Evolutionary conservation across 2,888 invertebrate genomes (phyloP).

Genomic region (Stenolophus ochropezus): DNA sequence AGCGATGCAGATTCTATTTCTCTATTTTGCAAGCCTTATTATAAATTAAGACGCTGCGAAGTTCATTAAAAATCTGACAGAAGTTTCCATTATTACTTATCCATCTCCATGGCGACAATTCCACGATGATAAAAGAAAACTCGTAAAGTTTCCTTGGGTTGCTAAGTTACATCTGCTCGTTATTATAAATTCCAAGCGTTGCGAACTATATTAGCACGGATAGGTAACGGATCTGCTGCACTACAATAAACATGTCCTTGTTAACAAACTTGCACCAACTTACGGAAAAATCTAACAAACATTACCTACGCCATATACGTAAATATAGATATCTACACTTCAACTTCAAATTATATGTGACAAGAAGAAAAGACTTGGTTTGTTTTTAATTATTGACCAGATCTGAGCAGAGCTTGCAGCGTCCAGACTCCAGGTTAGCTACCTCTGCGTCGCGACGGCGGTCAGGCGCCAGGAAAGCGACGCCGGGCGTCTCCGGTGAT

Average conservation of each 20-base stretch:
- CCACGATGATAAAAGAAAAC: slow-evolving; percentile 42
- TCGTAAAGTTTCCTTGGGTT: slow-evolving; percentile 26
- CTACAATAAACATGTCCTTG: not conserved
- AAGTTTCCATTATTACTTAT: slow-evolving; percentile 15
- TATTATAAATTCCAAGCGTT: slow-evolving; percentile 50
- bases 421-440: slow-evolving; percentile 20
- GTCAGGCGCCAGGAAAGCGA: slow-evolving; percentile 12
- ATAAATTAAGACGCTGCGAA: not conserved
- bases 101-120: slow-evolving; percentile 9
- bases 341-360: no score
- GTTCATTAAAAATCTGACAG: not conserved
- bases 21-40: not conserved
- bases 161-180: not conserved
- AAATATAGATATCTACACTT: no score
- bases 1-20: not conserved
- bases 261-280: no score
- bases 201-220: slow-evolving; percentile 14
- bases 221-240: not conserved
- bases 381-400: no score
- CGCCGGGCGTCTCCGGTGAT: slow-evolving; percentile 45
- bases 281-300: no score
- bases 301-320: no score
- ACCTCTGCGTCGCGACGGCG: slow-evolving; percentile 42
- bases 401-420: no score
- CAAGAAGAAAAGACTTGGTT: no score